A percentile compares a stretch with the other conserved stretches of the same genome.
phyloP scores from a whole-genome alignment of 2,888 invertebrate genomes.

The Adela reaumurella region DNA sequence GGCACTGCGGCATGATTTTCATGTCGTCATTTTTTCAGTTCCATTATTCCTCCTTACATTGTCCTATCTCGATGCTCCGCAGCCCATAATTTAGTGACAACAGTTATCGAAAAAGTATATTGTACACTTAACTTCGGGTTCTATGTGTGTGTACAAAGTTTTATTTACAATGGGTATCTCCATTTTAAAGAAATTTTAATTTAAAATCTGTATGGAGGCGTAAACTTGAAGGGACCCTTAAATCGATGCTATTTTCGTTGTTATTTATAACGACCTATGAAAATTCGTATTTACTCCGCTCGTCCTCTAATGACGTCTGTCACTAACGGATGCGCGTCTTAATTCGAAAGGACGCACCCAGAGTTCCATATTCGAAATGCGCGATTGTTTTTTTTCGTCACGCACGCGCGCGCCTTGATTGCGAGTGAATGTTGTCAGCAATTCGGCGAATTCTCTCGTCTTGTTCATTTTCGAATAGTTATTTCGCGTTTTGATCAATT shows the following conservation, averaged over 20 bases:
- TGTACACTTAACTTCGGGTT: too few relatives aligned
- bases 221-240: too few relatives aligned
- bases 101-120: too few relatives aligned
- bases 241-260: background rate
- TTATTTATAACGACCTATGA: background rate
- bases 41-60: too few relatives aligned
- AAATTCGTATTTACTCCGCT: background rate
- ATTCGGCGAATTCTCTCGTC: background rate
- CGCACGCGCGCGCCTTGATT: background rate
- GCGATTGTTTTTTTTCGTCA: background rate
- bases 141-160: too few relatives aligned
- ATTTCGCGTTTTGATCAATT: background rate
- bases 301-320: background rate
- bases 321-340: background rate
- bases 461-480: background rate
- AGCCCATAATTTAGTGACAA: too few relatives aligned
- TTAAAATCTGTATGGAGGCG: too few relatives aligned
- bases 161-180: too few relatives aligned
- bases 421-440: background rate
- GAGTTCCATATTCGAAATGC: background rate
- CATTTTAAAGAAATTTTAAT: too few relatives aligned
- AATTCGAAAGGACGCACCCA: background rate
- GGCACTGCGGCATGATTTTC: too few relatives aligned
- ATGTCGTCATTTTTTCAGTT: too few relatives aligned
- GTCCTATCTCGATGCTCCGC: too few relatives aligned